Conservation (phyloP, 64 coral and sea anemone species). For the Acropora tenuis region DNA sequence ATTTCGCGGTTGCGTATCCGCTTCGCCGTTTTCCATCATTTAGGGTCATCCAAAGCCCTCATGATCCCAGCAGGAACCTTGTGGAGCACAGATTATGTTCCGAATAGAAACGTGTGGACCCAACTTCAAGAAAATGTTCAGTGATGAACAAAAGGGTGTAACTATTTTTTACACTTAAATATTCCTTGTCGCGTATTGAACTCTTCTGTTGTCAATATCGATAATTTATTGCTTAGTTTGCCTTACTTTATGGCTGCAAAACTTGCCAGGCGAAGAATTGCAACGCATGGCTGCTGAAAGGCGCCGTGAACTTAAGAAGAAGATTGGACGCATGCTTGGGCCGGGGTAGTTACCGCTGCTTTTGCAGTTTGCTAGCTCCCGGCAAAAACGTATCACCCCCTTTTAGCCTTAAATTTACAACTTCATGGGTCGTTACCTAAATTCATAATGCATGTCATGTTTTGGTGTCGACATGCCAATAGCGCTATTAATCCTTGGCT, state of each 20-base stretch:
- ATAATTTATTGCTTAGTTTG: neutral
- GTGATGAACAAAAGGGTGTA: neutral
- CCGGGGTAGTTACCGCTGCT: slow-evolving; percentile 20
- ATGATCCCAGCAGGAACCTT: neutral
- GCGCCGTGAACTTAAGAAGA: slow-evolving; percentile 5
- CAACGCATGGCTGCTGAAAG: neutral
- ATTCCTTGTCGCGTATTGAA: neutral
- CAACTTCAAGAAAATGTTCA: neutral
- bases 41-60: neutral
- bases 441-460: neutral
- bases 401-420: neutral
- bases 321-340: slow-evolving; percentile 20
- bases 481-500: slow-evolving; percentile 58
- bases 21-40: neutral
- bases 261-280: neutral
- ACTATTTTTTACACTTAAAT: neutral
- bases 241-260: neutral
- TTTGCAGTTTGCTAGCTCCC: slow-evolving; percentile 61
- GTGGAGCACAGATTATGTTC: neutral
- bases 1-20: neutral
- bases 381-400: slow-evolving; percentile 43
- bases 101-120: neutral
- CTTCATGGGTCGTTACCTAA: neutral
- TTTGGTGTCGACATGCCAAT: slow-evolving; percentile 52
- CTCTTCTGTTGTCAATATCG: slow-evolving; percentile 1